Conservation (phyloP, 2,113 vertebrate species). For the Cyanistes caeruleus region DNA sequence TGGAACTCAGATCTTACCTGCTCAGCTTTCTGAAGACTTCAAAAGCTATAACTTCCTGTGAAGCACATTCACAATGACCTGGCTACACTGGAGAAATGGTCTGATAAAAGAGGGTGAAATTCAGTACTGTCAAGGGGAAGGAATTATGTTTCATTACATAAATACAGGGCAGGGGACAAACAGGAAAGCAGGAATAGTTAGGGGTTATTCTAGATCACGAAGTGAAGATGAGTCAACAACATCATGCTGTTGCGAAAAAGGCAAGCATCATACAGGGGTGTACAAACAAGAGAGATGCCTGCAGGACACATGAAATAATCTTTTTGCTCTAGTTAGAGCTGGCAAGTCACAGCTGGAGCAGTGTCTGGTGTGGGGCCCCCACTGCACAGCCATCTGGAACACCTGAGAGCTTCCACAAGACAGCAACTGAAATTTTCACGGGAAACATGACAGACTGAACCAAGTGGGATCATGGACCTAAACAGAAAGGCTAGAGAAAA, state of each 20-base stretch:
- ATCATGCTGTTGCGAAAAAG: neutral
- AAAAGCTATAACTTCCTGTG: neutral
- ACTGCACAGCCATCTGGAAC: neutral
- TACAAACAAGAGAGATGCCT: slow-evolving; percentile 1
- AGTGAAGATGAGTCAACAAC: neutral
- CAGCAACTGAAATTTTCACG: neutral
- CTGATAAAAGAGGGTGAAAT: neutral
- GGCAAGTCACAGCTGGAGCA: neutral
- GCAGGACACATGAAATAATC: neutral
- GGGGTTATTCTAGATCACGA: neutral
- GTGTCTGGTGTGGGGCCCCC: neutral
- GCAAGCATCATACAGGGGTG: neutral
- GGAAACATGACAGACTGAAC: neutral
- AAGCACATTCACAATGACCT: neutral
- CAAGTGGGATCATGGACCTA: neutral
- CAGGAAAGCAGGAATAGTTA: neutral
- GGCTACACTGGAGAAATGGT: neutral
- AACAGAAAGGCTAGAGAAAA: neutral
- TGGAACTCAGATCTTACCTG: neutral
- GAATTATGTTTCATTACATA: neutral
- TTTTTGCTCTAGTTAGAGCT: neutral
- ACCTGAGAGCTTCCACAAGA: neutral
- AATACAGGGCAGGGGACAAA: neutral
- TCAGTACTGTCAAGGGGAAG: neutral
- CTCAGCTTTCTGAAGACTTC: neutral